Evolutionary conservation across 2,797 vertebrate genomes (phyloP), one percentile per base, ranked within the genome.

Genomic region (Bradypus variegatus): DNA sequence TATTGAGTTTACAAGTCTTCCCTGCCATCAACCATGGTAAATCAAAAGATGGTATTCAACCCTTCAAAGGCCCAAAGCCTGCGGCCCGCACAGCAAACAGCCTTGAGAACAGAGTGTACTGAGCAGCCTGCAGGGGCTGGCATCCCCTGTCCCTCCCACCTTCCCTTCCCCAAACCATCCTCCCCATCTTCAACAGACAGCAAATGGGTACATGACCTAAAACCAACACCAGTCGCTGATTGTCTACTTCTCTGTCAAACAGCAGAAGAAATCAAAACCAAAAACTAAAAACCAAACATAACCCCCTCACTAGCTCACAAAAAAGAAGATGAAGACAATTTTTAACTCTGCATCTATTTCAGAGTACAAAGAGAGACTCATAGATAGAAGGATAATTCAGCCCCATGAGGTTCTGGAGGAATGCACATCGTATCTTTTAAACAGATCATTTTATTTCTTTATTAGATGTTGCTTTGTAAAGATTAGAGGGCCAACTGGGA

Each of bases 31-130:
- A 96, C 97, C 98, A 98, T 98, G 97, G 98, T 98, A 98, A 98
- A 98, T 99, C 98, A 98, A 98, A 99, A 99, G 99, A 99, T 99
- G 99, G 98, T 98, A 98, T 98, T 99, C 99, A 98, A 98, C 98
- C 98, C 98, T 99, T 99, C 98, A 99, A 99, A 99, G 98, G 99
- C 99, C 98, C 97, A 97, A 98, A 99, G 98, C 98, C 98, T 99
- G 99, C 98, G 98, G 98, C 99, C 99, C 98, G 97, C 98, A 98
- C 97, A 97, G 98, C 98, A 99, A 99, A 99, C 99, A 99, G 99
- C 99, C 98, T 98, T 98, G 98, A 97, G 97, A 98, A 98, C 99
- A 98, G 97, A 98, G 98, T 58, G 97, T 98, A 98, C 98, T 95
- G 98, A 98, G 97, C 96, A 97, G 96, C 98, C 97, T 97, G 92